Conservation (phyloP, 2,797 vertebrate genomes). For the Trematomus bernacchii region DNA sequence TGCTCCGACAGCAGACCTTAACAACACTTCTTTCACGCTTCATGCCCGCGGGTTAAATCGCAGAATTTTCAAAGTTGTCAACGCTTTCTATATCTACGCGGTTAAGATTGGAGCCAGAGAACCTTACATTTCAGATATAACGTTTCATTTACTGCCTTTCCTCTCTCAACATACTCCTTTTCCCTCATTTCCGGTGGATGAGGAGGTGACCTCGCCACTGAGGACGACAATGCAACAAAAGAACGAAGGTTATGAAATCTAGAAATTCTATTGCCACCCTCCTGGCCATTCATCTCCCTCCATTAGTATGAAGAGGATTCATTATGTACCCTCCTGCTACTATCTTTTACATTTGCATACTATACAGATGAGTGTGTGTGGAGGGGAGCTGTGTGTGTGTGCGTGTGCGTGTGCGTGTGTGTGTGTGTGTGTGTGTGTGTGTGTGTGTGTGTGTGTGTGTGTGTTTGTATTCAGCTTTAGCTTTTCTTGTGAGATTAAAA, state of each 20-base stretch:
- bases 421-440: background rate
- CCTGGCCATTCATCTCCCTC: slow-evolving; percentile 67
- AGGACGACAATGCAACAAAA: slow-evolving; percentile 75
- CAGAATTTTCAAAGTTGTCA: slow-evolving; percentile 31
- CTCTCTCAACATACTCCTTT: slow-evolving; percentile 51
- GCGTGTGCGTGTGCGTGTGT: slow-evolving; percentile 1
- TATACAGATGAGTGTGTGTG: slow-evolving; percentile 8
- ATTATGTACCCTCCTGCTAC: slow-evolving; percentile 60
- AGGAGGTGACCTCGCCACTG: slow-evolving; percentile 72
- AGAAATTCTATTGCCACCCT: slow-evolving; percentile 76
- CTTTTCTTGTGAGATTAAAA: slow-evolving; percentile 26
- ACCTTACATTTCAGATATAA: slow-evolving; percentile 34
- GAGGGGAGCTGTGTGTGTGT: slow-evolving; percentile 5
- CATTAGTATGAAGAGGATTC: slow-evolving; percentile 60
- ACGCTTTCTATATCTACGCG: slow-evolving; percentile 24
- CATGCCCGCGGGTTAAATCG: slow-evolving; percentile 23
- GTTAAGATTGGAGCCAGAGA: slow-evolving; percentile 29
- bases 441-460: slow-evolving; percentile 1
- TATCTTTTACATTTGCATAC: slow-evolving; percentile 65
- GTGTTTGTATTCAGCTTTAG: slow-evolving; percentile 12
- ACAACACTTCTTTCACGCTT: slow-evolving; percentile 35
- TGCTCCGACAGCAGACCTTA: slow-evolving; percentile 17
- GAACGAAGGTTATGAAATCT: slow-evolving; percentile 70
- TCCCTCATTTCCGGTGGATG: slow-evolving; percentile 45
- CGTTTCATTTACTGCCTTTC: slow-evolving; percentile 28